Evolutionary conservation across 2,888 invertebrate genomes (phyloP), one percentile per base, ranked within the genome.

Genomic region (Parapristionchus giblindavisi): DNA sequence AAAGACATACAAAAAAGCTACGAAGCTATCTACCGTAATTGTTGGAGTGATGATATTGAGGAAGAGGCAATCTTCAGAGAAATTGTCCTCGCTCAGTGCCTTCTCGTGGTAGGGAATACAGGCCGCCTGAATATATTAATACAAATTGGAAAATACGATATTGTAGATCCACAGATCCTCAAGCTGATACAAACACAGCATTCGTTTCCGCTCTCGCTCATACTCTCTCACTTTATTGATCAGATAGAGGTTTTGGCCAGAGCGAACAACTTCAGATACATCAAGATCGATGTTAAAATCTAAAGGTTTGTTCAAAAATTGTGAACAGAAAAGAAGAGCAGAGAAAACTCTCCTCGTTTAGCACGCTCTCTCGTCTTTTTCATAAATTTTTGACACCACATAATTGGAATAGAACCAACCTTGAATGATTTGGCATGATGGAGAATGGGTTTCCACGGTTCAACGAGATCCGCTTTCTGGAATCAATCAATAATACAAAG

Each of bases 1-100:
- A n/a, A n/a, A n/a, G n/a, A n/a, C n/a, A n/a, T n/a, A n/a, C n/a
- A n/a, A n/a, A n/a, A n/a, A n/a, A n/a, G n/a, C n/a, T n/a, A n/a
- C n/a, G n/a, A n/a, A 1, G 24, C 34, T 32, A 2, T 43, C n/a
- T 3, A 71, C 71, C 58, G 27, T 4, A 5, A 58, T 24, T 14
- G 71, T 34, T 11, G 83, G 83, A 2, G 81, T 81, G 0, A 83
- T 77, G 40, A 83, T 81, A 61, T 83, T 83, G 34, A 83, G 61
- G 75, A 83, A 83, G 0, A 83, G 79, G 24, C 83, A 83, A 65
- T 83, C 83, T 54, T 83, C 83, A 51, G 78, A 77, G 77, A 79
- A 81, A 58, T 81, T 81, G 3, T 77, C 77, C 38, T 82, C 77
- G 3, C 8, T 54, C 27, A 32, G 27, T 6, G 2, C 43, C 32